Evolutionary conservation across 2,113 vertebrate genomes (phyloP).

Genomic region (Leptobrachium ailaonicum): DNA sequence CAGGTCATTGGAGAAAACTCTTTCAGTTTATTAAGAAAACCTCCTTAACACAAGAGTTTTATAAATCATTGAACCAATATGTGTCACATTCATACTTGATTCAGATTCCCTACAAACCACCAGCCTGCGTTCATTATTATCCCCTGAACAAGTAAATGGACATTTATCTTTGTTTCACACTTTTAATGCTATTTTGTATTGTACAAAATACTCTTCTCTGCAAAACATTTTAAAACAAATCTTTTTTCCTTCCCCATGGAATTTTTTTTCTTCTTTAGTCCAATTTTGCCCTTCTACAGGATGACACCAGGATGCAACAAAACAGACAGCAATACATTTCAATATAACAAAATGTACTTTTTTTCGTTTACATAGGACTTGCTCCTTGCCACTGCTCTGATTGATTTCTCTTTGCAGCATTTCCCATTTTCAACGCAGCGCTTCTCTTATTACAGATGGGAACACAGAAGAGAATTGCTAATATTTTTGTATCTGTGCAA

Average conservation of each 20-base stretch:
- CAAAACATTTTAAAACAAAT: neutral
- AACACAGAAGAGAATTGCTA: conserved; percentile 42
- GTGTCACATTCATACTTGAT: too few relatives aligned
- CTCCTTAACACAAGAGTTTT: too few relatives aligned
- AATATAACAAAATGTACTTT: neutral
- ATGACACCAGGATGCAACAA: neutral
- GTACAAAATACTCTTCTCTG: too few relatives aligned
- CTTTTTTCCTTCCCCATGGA: neutral
- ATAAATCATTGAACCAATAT: too few relatives aligned
- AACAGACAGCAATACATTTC: neutral
- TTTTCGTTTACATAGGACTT: conserved; percentile 21
- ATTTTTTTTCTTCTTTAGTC: neutral
- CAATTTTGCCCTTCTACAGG: neutral
- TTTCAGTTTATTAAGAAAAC: too few relatives aligned
- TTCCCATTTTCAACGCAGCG: conserved; percentile 23
- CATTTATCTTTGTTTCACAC: too few relatives aligned
- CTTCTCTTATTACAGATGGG: conserved; percentile 33
- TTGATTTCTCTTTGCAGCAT: conserved; percentile 20
- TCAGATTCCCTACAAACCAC: too few relatives aligned
- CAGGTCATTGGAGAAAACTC: too few relatives aligned
- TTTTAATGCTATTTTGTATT: too few relatives aligned
- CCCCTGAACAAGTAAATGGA: too few relatives aligned
- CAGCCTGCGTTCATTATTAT: too few relatives aligned
- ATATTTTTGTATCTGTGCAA: conserved; percentile 45
- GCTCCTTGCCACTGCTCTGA: conserved; percentile 13